Base-by-base conservation (phyloP, 1,140 invertebrate genomes). In the Cyclina sinensis region DNA sequence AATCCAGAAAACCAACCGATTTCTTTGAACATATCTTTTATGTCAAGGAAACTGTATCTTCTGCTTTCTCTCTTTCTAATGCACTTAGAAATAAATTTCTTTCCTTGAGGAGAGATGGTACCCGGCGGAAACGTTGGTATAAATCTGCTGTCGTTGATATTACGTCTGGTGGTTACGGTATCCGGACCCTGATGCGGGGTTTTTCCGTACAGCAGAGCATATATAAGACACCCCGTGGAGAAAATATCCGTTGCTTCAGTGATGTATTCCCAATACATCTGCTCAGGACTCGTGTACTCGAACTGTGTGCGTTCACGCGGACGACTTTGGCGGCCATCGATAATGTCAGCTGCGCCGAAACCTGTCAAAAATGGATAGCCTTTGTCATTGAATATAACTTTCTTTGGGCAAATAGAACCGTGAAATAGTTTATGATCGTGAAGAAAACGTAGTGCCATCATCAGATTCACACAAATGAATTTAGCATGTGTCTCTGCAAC, bases 401-500 rank as follows among this genome's bases (percentile, higher is more conserved):
- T 86, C 32, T 30, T 35, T 21, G 84, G 84, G 24, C 73, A 65
- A 24, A 86, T n/a, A 11, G 84, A 86, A 24, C 84, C 84, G 73
- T 86, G 84, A 11, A 86, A 76, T 59, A 86, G 59, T 7, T 68
- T 65, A 24, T 86, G 62, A 30, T 86, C 35, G 43, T 86, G 84
- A 9, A 86, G 84, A 65, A 86, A 86, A 16, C 73, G 48, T n/a
- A 86, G 37, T 14, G 84, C 84, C 84, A 86, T 65, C 84, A 78
- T 39, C 21, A 86, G 18, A 32, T 86, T 86, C 12, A 57, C 54
- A 46, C 84, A 86, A 9, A 86, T 51, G 35, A 86, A 86, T 32
- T 86, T 86, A 14, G 68, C 84, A 24, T 86, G 84, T 16, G 70
- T 78, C 73, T 86, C 84, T 27, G 24, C 35, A 65, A 78, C 62